Percentiles rank a stretch among this genome's conserved stretches.
Conservation (phyloP, 2,113 vertebrate genomes). For the Barbus barbus region DNA sequence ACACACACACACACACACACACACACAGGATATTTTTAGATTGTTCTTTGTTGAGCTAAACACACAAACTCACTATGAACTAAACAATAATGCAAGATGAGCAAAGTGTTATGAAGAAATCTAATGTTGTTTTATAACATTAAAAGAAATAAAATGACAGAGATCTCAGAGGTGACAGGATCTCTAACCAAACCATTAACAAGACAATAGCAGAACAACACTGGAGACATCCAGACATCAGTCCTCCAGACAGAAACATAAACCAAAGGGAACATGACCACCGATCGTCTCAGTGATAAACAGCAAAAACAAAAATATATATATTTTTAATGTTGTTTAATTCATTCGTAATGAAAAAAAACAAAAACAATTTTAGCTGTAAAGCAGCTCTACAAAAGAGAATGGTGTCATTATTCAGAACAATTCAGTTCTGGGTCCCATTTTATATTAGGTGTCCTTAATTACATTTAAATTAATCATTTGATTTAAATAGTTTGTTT, state of each 20-base stretch:
- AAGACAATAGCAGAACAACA: neutral
- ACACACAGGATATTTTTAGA: neutral
- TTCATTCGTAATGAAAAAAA: no score
- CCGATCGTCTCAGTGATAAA: no score
- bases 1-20: neutral
- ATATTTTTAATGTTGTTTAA: no score
- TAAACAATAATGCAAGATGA: neutral
- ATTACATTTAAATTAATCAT: no score
- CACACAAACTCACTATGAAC: neutral
- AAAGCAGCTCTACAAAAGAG: no score
- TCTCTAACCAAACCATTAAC: neutral
- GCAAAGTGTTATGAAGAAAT: neutral
- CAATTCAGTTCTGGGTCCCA: no score
- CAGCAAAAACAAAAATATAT: no score
- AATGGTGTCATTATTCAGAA: no score
- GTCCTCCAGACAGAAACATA: neutral
- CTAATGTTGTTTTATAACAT: neutral
- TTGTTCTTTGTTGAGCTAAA: conserved; percentile 1
- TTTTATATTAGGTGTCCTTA: no score
- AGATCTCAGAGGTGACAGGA: no score
- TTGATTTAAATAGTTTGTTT: no score
- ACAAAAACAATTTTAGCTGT: no score
- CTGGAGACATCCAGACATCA: neutral
- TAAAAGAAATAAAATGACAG: neutral
- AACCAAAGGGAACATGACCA: neutral